Base-by-base conservation (phyloP, 2,888 invertebrate genomes). In the Exephanes ischioxanthus region DNA sequence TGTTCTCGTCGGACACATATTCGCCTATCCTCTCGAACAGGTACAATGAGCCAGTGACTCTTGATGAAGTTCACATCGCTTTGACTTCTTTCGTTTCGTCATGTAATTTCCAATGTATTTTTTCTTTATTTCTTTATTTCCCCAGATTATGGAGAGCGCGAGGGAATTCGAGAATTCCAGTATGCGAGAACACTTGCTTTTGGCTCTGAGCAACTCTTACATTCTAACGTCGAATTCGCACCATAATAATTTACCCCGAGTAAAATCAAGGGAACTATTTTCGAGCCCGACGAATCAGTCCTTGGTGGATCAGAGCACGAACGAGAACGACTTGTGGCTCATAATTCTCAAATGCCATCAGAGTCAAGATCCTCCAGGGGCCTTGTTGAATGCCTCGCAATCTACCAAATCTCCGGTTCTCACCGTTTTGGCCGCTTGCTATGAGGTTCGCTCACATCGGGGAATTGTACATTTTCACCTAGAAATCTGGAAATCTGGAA, bases 281-380 rank as follows among this genome's bases (percentile, higher is more conserved):
- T 63, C 45, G 9, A 26, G 45, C 41, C 11, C 41, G 16, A 11
- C 93, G 5, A 91, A 94, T 37, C 94, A 93, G 75, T 92, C 91
- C 55, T 92, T 68, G 37, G 19, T 93, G 26, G 90, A 94, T 79
- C 93, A 93, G 6, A 85, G 22, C 30, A 7, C 14, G 6, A 63
- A 78, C 0, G 90, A 94, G 45, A 94, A 94, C 85, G 94, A 95
- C 90, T 91, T 96, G 72, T 95, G 96, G 95, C 95, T 96, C 88
- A 95, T 95, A 82, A 95, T 96, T 76, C 95, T 96, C 19, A 95
- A 95, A 51, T 96, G 96, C 88, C 96, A 96, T 90, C 96, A 96
- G 55, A 96, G 96, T 70, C 96, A 96, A 86, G 97, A 97, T 93
- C 96, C 97, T 16, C 96, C 96, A 0, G 96, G 95, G 14, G 96